Base-by-base conservation (phyloP, 2,797 vertebrate species). In the Catostomus latipinnis region DNA sequence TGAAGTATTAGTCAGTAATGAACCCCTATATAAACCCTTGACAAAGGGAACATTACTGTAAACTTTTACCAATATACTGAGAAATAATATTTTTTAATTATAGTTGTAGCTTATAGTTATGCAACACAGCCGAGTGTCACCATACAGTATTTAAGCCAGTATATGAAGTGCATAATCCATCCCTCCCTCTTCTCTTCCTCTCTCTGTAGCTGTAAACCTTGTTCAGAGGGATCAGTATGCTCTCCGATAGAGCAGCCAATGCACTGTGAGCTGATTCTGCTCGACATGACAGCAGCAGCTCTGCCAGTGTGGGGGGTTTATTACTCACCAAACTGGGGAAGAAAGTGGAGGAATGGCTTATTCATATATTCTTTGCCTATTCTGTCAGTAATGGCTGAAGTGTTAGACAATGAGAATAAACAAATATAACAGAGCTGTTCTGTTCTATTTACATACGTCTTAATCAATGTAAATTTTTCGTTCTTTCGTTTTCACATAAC, bases 161-260 rank as follows among this genome's bases (percentile, higher is more conserved):
- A 18, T 22, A 56, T 80, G 73, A 75, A 81, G 82, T 34, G 34
- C 80, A 81, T 78, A 85, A 78, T 52, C 57, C 48, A 78, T 56
- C 67, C 65, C 75, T 45, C 46, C 53, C 45, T 74, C 83, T 61
- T 68, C 49, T 70, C 71, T 62, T 65, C 12, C 43, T 58, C 12
- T 69, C 4, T 49, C 72, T 85, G 56, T 74, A 78, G 84, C 85
- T 85, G 77, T 85, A 84, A 87, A 84, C 81, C 74, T 81, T 86
- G 82, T 82, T 82, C 81, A 65, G 66, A 81, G 69, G 45, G 79
- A 89, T 89, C 87, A 52, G 88, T 89, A 83, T 22, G 57, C 73
- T 88, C 85, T 87, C 83, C 34, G 34, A 34, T 34, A 82, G 78
- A 83, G 78, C 79, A 75, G 74, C 87, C 86, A 86, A 87, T 89